Conservation (phyloP, 2,888 invertebrate species). For the Enchytraeus crypticus region DNA sequence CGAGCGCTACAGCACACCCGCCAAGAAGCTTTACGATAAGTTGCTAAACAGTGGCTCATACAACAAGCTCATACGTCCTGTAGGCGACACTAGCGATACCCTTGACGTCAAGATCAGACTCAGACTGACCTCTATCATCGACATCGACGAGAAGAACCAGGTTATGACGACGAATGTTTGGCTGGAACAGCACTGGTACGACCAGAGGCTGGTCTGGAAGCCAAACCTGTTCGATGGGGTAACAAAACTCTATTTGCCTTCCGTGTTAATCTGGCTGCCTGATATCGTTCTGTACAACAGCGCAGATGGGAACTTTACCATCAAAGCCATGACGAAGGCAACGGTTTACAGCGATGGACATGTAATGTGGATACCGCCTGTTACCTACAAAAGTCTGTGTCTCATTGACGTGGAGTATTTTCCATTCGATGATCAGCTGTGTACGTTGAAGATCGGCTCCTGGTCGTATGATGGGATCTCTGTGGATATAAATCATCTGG, state of each 20-base stretch:
- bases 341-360: conserved; percentile 25
- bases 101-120: conserved; percentile 82
- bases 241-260: conserved; percentile 83
- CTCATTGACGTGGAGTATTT: conserved; percentile 52
- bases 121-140: conserved; percentile 50
- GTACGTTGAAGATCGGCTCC: conserved; percentile 82
- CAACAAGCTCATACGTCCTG: conserved; percentile 87
- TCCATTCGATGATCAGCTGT: conserved; percentile 69
- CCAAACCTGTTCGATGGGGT: conserved; percentile 86
- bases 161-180: conserved; percentile 42
- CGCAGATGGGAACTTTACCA: conserved; percentile 32
- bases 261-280: conserved; percentile 91
- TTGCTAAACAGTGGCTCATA: conserved; percentile 73
- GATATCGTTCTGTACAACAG: conserved; percentile 88
- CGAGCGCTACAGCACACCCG: conserved; percentile 52
- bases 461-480: conserved; percentile 58
- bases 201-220: conserved; percentile 91
- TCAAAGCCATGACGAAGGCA: conserved; percentile 30
- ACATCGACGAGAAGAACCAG: conserved; percentile 76
- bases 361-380: conserved; percentile 67
- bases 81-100: conserved; percentile 86
- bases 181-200: conserved; percentile 47
- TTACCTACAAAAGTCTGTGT: conserved; percentile 80
- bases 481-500: conserved; percentile 31
- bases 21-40: conserved; percentile 91